phyloP scores from a whole-genome alignment of 2,888 invertebrate species.

The Lasioglossum morio region DNA sequence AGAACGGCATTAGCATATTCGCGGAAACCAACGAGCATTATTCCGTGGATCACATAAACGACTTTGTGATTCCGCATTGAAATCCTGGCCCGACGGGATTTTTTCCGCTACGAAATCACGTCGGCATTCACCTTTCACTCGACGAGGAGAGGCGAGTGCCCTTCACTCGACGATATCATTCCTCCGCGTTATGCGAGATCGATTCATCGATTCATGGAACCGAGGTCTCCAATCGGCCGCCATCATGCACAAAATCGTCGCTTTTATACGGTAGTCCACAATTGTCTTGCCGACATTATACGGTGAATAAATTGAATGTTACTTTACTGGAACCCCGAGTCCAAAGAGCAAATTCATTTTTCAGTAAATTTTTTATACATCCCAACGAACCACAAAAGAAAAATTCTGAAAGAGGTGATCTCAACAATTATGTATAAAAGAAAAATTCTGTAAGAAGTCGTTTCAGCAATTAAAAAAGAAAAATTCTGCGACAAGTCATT shows the following conservation, averaged over 20 bases:
- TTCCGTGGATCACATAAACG: conserved; percentile 10
- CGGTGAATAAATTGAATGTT: too few species aligned
- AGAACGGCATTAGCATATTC: not conserved
- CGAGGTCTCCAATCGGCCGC: not conserved
- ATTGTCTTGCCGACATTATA: not conserved
- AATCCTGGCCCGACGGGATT: not conserved
- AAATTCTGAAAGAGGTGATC: too few species aligned
- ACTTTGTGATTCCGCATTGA: not conserved
- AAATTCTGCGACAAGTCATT: too few species aligned
- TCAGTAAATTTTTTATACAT: too few species aligned
- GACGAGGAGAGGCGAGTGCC: conserved; percentile 54
- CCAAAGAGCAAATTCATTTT: too few species aligned
- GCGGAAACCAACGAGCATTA: not conserved
- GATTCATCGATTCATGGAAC: conserved; percentile 24
- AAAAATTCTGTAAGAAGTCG: too few species aligned
- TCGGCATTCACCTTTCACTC: conserved; percentile 63
- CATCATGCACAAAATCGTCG: not conserved
- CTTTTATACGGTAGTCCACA: not conserved
- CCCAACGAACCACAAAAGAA: too few species aligned
- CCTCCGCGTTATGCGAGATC: conserved; percentile 39
- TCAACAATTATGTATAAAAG: too few species aligned
- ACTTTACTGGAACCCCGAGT: too few species aligned
- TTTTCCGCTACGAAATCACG: conserved; percentile 34
- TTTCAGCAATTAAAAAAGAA: too few species aligned
- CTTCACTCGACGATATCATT: conserved; percentile 57